Evolutionary conservation across 2,797 vertebrate genomes (phyloP).

Genomic region (Anableps anableps): DNA sequence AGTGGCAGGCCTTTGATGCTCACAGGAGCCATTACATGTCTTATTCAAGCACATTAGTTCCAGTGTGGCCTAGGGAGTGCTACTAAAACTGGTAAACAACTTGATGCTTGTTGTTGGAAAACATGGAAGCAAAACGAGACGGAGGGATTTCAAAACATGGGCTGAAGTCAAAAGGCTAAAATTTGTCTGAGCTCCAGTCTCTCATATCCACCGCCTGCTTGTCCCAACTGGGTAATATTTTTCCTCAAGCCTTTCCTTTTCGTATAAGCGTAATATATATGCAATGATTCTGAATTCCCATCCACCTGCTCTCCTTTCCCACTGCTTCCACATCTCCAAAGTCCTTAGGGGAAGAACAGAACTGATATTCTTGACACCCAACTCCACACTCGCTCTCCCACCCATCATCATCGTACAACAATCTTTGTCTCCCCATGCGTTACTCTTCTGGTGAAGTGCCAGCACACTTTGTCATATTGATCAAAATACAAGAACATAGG

Average conservation of each 20-base stretch:
- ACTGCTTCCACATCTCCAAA: conserved; percentile 49
- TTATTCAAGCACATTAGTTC: conserved; percentile 79
- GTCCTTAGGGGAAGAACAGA: conserved; percentile 54
- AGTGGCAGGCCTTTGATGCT: conserved; percentile 73
- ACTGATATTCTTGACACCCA: conserved; percentile 47
- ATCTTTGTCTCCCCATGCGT: conserved; percentile 25
- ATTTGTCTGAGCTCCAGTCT: conserved; percentile 31
- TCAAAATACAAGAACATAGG: conserved; percentile 25
- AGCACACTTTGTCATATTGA: conserved; percentile 24
- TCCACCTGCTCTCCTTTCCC: conserved; percentile 73
- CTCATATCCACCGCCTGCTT: conserved; percentile 36
- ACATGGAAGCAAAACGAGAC: conserved; percentile 23
- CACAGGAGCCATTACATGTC: conserved; percentile 66
- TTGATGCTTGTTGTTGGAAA: conserved; percentile 29
- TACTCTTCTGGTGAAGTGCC: conserved; percentile 40
- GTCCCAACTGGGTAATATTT: conserved; percentile 46
- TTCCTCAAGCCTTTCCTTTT: conserved; percentile 47
- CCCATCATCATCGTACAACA: conserved; percentile 31
- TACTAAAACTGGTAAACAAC: conserved; percentile 34
- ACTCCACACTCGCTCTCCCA: conserved; percentile 40
- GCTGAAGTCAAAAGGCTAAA: conserved; percentile 31
- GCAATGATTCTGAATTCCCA: conserved; percentile 73
- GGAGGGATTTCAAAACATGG: conserved; percentile 17
- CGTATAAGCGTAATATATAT: conserved; percentile 67
- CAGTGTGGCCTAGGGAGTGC: conserved; percentile 70